Evolutionary conservation across 2,113 vertebrate species (phyloP).

Genomic region (Laticauda colubrina): DNA sequence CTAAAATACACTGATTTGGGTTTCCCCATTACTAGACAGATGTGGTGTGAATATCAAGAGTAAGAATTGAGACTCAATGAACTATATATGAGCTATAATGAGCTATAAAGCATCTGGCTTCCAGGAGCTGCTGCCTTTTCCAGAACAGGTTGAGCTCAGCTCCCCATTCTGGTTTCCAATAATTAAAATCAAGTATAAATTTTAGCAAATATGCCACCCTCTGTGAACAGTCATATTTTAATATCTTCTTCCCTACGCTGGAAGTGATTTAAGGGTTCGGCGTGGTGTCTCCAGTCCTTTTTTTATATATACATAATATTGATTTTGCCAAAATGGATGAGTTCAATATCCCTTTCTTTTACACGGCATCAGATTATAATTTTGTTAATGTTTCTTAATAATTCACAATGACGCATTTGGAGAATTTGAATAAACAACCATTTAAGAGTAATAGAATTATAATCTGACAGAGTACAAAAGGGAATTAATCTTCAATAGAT

Average conservation of each 20-base stretch:
- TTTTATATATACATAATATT: constrained; percentile 37
- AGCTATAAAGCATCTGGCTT: neutral
- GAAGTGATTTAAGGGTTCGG: constrained; percentile 27
- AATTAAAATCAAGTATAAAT: neutral
- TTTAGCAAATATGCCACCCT: neutral
- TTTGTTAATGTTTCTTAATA: constrained; percentile 50
- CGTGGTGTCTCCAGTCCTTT: constrained; percentile 16
- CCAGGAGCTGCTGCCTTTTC: neutral
- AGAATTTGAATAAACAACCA: constrained; percentile 51
- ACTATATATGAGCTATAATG: too few relatives aligned
- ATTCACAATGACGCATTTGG: constrained; percentile 46
- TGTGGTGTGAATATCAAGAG: neutral
- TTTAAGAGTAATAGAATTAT: constrained; percentile 27
- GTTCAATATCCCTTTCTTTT: constrained; percentile 54
- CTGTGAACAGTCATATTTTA: constrained; percentile 6
- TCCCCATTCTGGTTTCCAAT: neutral
- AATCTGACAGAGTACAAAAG: constrained; percentile 5
- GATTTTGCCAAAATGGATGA: constrained; percentile 29
- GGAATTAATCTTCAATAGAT: constrained; percentile 10
- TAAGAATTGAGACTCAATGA: neutral
- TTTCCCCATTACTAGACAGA: neutral
- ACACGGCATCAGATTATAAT: constrained; percentile 35
- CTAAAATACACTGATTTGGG: neutral
- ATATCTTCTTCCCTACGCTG: constrained; percentile 34
- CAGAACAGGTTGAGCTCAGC: neutral